Evolutionary conservation across 1,140 invertebrate genomes (phyloP), one percentile per base, ranked within the genome.

Genomic region (Hesperophylax magnus): DNA sequence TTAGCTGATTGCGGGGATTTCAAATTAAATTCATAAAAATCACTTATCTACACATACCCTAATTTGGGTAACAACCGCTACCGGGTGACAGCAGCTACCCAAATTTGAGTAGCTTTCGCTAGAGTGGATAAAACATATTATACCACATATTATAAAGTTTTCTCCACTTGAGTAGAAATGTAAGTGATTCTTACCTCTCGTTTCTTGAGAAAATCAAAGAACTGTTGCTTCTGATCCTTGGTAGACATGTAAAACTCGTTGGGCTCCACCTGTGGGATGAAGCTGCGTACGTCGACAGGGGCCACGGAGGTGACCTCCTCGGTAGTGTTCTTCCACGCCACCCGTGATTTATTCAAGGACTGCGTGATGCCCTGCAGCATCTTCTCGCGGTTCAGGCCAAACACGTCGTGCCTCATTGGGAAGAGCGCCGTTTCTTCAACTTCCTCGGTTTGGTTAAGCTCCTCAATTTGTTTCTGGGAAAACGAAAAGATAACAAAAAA

Each of bases 381-480:
- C 67, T 87, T 85, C 0, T 85, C 85, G 85, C 94, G 93, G 87
- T 95, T 90, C 54, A 96, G 87, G 67, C 94, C 94, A 61, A 94
- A 91, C 17, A 95, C 91, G 88, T 93, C 91, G 67, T 95, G 91
- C 20, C 91, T 92, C 94, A 96, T 96, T 84, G 91, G 86, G 7
- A 91, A 91, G 75, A 92, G 85, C 9, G 86, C 85, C 11, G 89
- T 86, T 72, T 90, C 88, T 31, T 86, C 77, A 17, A 87, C 53
- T 53, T 86, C 75, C 52, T 85, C 9, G 80, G 88, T 67, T 56
- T 86, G 84, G 81, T 91, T 88, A 27, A 91, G 18, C 82, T 91
- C 83, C 83, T 87, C 86, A 80, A 91, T 89, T 89, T 90, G 88
- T 71, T 88, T 85, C 88, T 91, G 22, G 34, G 3, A 34, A 67